Percentiles rank a stretch among this genome's conserved stretches.
Conservation (phyloP, 1,140 invertebrate species). For the Zaprionus davidi region DNA sequence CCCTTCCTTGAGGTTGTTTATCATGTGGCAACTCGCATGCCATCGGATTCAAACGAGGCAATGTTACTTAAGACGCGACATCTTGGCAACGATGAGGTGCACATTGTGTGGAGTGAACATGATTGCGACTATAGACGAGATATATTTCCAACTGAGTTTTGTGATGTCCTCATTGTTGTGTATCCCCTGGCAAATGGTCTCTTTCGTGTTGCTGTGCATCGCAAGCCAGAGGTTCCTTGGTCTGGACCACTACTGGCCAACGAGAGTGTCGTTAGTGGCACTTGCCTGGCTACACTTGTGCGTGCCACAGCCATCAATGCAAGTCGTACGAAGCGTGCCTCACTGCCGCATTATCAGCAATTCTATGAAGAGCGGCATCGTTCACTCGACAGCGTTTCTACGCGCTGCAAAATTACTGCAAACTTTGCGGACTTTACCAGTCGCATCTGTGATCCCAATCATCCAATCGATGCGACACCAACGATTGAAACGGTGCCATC, state of each 20-base stretch:
- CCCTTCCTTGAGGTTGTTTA: slow-evolving; percentile 95
- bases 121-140: slow-evolving; percentile 96
- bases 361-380: slow-evolving; percentile 96
- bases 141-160: slow-evolving; percentile 99
- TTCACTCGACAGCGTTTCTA: slow-evolving; percentile 94
- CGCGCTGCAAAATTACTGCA: slow-evolving; percentile 93
- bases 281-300: slow-evolving; percentile 93
- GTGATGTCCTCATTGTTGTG: slow-evolving; percentile 98
- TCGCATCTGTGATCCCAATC: slow-evolving; percentile 92
- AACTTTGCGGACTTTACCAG: slow-evolving; percentile 97
- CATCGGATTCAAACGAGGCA: slow-evolving; percentile 93
- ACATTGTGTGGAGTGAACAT: slow-evolving; percentile 99
- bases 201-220: slow-evolving; percentile 92
- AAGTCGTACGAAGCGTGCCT: slow-evolving; percentile 94
- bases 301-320: slow-evolving; percentile 96
- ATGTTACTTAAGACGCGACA: slow-evolving; percentile 97
- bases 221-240: slow-evolving; percentile 94
- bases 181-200: slow-evolving; percentile 95
- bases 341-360: slow-evolving; percentile 95
- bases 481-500: slow-evolving; percentile 63
- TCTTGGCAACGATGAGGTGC: slow-evolving; percentile 99
- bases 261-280: slow-evolving; percentile 94
- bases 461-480: slow-evolving; percentile 80
- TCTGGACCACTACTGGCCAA: slow-evolving; percentile 97
- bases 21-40: slow-evolving; percentile 99